phyloP scores from a whole-genome alignment of 2,113 vertebrate genomes.

The Jacana jacana region DNA sequence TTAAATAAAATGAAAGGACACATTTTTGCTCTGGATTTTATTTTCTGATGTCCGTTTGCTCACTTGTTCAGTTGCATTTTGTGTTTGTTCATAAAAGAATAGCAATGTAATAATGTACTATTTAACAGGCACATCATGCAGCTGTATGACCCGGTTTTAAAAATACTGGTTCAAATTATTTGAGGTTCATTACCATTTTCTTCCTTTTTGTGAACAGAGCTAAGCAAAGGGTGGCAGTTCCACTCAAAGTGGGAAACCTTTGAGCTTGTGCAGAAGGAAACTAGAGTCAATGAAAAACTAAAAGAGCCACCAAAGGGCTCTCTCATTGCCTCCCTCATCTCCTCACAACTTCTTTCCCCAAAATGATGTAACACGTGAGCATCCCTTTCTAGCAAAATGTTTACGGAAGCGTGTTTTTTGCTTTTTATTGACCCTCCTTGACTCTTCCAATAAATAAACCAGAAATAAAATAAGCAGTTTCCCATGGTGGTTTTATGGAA shows the following conservation, averaged over 20 bases:
- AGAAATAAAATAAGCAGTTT: neutral
- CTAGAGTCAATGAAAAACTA: neutral
- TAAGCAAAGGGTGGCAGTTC: neutral
- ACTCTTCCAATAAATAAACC: neutral
- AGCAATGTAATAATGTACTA: rapidly evolving
- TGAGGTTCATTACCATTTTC: neutral
- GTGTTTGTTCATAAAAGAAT: neutral
- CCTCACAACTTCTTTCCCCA: neutral
- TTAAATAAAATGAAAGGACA: neutral
- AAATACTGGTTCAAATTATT: neutral
- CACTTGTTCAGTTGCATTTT: neutral
- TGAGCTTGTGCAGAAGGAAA: neutral
- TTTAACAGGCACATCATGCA: neutral
- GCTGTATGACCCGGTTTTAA: neutral
- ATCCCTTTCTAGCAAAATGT: neutral
- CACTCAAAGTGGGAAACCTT: neutral
- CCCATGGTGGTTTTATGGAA: neutral
- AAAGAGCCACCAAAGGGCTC: neutral
- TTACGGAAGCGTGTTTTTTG: neutral
- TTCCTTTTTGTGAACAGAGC: neutral
- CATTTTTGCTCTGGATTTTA: neutral
- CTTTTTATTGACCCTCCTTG: neutral
- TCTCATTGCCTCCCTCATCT: neutral
- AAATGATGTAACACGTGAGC: neutral
- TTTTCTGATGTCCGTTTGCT: neutral